Conservation (phyloP, 2,888 invertebrate genomes). For the Acrobasis suavella region DNA sequence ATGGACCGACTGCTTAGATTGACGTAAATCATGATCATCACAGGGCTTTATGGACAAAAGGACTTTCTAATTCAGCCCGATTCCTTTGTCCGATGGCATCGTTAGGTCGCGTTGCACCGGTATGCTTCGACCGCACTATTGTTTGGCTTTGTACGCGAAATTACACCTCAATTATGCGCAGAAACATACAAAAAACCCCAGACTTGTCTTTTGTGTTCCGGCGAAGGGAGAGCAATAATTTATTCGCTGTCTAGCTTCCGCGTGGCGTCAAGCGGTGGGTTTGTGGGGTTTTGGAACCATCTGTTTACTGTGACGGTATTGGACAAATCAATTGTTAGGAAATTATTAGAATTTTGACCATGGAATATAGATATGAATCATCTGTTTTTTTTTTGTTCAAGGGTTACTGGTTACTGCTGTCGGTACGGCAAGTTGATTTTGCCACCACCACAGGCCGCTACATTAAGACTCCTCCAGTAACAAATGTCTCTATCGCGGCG, state of each 20-base stretch:
- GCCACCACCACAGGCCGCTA: not conserved
- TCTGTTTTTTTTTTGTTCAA: not conserved
- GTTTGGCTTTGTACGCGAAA: slow-evolving; percentile 63
- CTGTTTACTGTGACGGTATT: slow-evolving; percentile 36
- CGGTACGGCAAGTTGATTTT: not conserved
- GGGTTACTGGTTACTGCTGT: not conserved
- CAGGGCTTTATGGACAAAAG: slow-evolving; percentile 54
- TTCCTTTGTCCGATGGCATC: slow-evolving; percentile 52
- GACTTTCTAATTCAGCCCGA: slow-evolving; percentile 63
- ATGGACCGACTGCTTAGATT: slow-evolving; percentile 54
- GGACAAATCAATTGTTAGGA: slow-evolving; percentile 5
- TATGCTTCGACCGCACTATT: slow-evolving; percentile 50
- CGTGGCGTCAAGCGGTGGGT: slow-evolving; percentile 53
- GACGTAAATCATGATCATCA: slow-evolving; percentile 66
- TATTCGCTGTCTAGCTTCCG: slow-evolving; percentile 65
- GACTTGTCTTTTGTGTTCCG: slow-evolving; percentile 56
- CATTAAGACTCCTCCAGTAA: slow-evolving; percentile 23
- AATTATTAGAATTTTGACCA: slow-evolving; percentile 4
- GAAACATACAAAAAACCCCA: slow-evolving; percentile 55
- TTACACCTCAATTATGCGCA: slow-evolving; percentile 72
- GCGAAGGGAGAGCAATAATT: slow-evolving; percentile 63
- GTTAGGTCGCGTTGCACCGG: slow-evolving; percentile 51
- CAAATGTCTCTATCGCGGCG: slow-evolving; percentile 51
- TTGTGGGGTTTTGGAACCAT: slow-evolving; percentile 48
- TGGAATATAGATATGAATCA: slow-evolving; percentile 17